These are phyloP conservation scores for Labrus mixtus DNA, from an alignment of 2,113 vertebrate genomes.

Conservation along the genomic window DNA sequence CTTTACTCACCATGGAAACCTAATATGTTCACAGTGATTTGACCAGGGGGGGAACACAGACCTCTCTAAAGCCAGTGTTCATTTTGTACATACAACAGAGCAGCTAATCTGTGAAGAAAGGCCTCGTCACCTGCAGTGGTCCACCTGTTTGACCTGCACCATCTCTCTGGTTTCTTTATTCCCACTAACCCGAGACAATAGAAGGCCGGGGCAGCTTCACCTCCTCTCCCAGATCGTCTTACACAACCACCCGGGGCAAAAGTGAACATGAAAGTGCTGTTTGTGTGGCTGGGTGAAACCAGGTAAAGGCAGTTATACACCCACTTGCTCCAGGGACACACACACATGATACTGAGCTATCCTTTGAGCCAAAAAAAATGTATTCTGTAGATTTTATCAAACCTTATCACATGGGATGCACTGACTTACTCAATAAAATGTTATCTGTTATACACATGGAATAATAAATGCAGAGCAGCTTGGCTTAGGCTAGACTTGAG, in stretches of 20 bases:
- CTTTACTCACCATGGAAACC: conserved; percentile 25
- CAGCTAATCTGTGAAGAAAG: conserved; percentile 70
- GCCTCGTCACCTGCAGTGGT: conserved; percentile 67
- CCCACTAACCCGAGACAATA: conserved; percentile 66
- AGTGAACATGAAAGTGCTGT: conserved; percentile 67
- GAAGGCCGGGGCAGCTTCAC: conserved; percentile 36
- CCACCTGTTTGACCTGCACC: conserved; percentile 59
- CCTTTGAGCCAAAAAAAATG: neutral
- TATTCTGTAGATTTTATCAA: neutral
- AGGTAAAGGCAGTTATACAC: conserved; percentile 40
- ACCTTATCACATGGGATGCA: neutral
- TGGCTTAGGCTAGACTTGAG: too few species aligned
- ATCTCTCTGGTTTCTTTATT: conserved; percentile 61
- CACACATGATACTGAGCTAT: neutral
- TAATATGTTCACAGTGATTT: conserved; percentile 36
- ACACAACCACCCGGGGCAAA: conserved; percentile 67
- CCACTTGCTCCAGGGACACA: conserved; percentile 18
- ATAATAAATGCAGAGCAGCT: too few species aligned
- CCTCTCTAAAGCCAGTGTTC: conserved; percentile 23
- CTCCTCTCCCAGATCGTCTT: conserved; percentile 70
- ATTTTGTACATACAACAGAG: conserved; percentile 40
- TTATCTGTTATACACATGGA: too few species aligned
- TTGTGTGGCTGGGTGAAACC: conserved; percentile 35
- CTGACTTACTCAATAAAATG: neutral
- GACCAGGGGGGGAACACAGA: conserved; percentile 17